phyloP scores from a whole-genome alignment of 2,113 vertebrate genomes.

The Varanus salvator region DNA sequence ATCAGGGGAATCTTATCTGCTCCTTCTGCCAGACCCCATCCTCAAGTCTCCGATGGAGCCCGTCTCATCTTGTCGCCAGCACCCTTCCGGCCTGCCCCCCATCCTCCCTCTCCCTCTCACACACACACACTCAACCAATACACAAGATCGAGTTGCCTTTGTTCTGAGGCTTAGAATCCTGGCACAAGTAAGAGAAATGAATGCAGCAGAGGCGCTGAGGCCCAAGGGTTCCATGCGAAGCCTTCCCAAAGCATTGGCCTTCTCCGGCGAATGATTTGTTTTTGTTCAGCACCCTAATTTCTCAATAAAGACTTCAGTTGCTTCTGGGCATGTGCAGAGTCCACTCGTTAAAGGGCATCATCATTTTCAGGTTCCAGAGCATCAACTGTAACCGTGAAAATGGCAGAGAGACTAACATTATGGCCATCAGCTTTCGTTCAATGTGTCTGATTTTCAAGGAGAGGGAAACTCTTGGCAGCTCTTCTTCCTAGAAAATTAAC shows the following conservation, averaged over 20 bases:
- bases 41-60: neutral
- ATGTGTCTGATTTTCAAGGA: neutral
- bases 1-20: neutral
- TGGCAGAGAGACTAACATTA: neutral
- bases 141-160: neutral
- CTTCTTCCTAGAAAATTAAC: neutral
- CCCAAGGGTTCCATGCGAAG: neutral
- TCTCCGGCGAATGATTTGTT: neutral
- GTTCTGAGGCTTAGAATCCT: neutral
- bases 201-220: neutral
- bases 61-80: constrained; percentile 8
- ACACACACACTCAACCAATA: neutral
- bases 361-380: neutral
- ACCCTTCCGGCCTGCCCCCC: neutral
- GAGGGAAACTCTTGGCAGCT: neutral
- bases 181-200: neutral
- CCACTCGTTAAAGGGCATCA: neutral
- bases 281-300: neutral
- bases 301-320: neutral
- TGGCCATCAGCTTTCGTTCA: neutral
- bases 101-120: too few species aligned
- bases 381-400: neutral
- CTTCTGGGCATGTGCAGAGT: neutral
- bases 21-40: neutral
- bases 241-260: neutral